Evolutionary conservation across 2,888 invertebrate genomes (phyloP), one percentile per base, ranked within the genome.

Genomic region (Mantis religiosa): DNA sequence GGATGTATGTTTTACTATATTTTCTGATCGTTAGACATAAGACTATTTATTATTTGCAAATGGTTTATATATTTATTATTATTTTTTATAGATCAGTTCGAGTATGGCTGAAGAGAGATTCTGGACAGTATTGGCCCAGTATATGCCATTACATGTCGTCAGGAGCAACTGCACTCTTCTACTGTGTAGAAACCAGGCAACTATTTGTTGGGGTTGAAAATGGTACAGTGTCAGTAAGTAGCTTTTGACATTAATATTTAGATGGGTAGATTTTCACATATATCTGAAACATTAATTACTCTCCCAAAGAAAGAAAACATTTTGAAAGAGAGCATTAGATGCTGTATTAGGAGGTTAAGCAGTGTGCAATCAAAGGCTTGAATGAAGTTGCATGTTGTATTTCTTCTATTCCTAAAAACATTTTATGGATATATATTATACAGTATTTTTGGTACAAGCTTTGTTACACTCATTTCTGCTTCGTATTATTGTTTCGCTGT

Each of bases 91-190:
- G 99, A 94, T 98, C 98, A 90, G 96, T 99, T 82, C 95, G 99
- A 93, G 98, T 99, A 91, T 99, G 99, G 98, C 93, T 99, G 91
- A 99, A 98, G 93, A 95, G 99, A 90, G 99, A 99, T 93, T 98
- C 98, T 0, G 99, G 99, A 4, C 99, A 99, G 92, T 99, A 98
- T 93, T 99, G 99, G 99, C 99, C 99, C 0, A 98, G 98, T 92
- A 98, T 99, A 92, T 99, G 99, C 92, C 98, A 98, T 92, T 97
- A 97, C 92, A 97, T 98, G 97, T 97, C 98, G 9, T 98, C 98
- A 88, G 97, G 97, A n/a, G 98, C 98, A 91, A 97, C 98, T 0
- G 96, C 98, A 83, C 95, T 99, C 93, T 96, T 96, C 93, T 99
- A 98, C 93, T 97, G 97, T 90, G 96, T 96, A 83, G 97, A 98